Evolutionary conservation across 1,140 invertebrate species (phyloP), one percentile per base, ranked within the genome.

Genomic region (Drosophila ercepeae): DNA sequence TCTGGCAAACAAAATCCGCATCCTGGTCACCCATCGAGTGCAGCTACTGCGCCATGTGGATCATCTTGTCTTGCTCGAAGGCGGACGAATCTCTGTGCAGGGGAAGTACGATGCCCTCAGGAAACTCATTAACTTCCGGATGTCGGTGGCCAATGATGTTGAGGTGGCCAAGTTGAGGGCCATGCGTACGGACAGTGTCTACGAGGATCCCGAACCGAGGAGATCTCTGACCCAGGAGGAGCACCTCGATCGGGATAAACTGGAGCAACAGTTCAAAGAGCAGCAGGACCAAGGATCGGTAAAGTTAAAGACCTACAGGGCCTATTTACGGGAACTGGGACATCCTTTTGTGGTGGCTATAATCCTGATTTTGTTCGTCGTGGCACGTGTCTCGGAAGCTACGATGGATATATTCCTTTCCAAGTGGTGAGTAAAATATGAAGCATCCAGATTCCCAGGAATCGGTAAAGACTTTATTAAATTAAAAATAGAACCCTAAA

Each of bases 11-110:
- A 96, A 92, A 94, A 96, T 92, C 78, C 96, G 91, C 1, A 95
- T 95, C 6, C 91, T 98, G 27, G 96, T 97, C 6, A 98, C 97
- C 0, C 97, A 98, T 92, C 97, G 98, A 78, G 92, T 98, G 4
- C 96, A 98, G 67, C 95, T 96, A 81, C 93, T 98, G 3, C 95
- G 95, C 79, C 92, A 93, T 42, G 96, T 95, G 0, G 94, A 97
- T 84, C 93, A 93, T 78, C 91, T 94, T 89, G 92, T 98, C 5
- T 94, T 94, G 74, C 92, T 93, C 32, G 92, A 93, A 29, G 93
- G 94, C 90, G 95, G 93, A 0, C 77, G 65, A 7, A 79, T 92
- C 21, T 61, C 91, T 16, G 68, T 89, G 0, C 84, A 89, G 25
- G 92, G 92, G 0, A 90, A 78, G 0, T 92, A 92, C 14, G 82